Conservation (phyloP, 2,797 vertebrate genomes). For the Phoxinus dragarum region DNA sequence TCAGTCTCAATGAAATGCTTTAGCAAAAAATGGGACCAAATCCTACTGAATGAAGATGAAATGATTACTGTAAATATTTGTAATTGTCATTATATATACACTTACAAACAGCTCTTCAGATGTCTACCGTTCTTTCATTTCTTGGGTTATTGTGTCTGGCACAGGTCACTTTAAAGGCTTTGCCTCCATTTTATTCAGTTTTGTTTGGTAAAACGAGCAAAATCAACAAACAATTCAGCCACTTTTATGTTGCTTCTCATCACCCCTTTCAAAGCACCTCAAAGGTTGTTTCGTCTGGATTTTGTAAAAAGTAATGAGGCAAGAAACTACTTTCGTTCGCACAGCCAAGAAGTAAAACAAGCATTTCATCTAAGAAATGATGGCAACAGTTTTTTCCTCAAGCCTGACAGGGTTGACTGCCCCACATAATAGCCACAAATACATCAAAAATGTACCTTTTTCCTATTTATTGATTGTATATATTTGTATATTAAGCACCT, state of each 20-base stretch:
- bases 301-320: neutral
- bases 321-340: neutral
- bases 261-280: neutral
- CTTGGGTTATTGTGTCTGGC: slow-evolving; percentile 73
- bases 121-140: slow-evolving; percentile 63
- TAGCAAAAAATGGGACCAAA: slow-evolving; percentile 35
- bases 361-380: slow-evolving; percentile 18
- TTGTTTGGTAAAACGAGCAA: slow-evolving; percentile 21
- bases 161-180: slow-evolving; percentile 81
- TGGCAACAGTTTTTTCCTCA: slow-evolving; percentile 49
- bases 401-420: slow-evolving; percentile 54
- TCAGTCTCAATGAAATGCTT: slow-evolving; percentile 13
- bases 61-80: slow-evolving; percentile 74
- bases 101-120: slow-evolving; percentile 32
- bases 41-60: slow-evolving; percentile 47
- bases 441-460: slow-evolving; percentile 72
- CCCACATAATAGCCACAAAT: slow-evolving; percentile 65
- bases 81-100: slow-evolving; percentile 67
- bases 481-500: slow-evolving; percentile 88
- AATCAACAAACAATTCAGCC: neutral
- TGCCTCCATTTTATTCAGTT: slow-evolving; percentile 38
- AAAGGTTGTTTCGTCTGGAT: slow-evolving; percentile 7
- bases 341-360: slow-evolving; percentile 1
- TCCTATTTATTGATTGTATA: slow-evolving; percentile 93
- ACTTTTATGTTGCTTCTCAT: neutral